Conservation (phyloP, 92 coral and sea anemone species). For the Umimayanthus kanabou region DNA sequence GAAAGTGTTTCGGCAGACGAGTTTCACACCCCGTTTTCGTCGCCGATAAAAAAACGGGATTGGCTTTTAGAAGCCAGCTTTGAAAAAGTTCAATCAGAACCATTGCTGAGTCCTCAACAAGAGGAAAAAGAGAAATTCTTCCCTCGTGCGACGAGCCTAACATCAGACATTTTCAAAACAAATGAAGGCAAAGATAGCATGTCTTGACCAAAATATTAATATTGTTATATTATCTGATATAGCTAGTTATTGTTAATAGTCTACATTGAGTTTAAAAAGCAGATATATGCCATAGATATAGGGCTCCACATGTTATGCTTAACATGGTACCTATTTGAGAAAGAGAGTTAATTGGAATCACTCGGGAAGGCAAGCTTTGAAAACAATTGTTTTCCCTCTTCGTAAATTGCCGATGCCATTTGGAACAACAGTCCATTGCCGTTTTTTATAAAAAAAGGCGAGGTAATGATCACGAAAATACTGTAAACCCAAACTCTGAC, state of each 20-base stretch:
- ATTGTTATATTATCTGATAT: not conserved
- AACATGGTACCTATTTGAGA: too few relatives aligned
- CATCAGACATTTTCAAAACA: constrained; percentile 34
- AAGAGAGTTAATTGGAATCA: too few relatives aligned
- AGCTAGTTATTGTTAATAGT: not conserved
- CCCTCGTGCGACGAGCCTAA: constrained; percentile 40
- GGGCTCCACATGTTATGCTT: too few relatives aligned
- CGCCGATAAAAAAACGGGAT: constrained; percentile 11
- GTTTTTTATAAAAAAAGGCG: too few relatives aligned
- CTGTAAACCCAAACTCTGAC: too few relatives aligned
- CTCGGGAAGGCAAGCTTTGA: too few relatives aligned
- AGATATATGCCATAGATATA: too few relatives aligned
- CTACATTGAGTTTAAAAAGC: too few relatives aligned
- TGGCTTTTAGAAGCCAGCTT: constrained; percentile 13
- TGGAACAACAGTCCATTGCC: too few relatives aligned
- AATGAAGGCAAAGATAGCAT: constrained; percentile 22
- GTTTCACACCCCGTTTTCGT: constrained; percentile 32
- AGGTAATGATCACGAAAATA: too few relatives aligned
- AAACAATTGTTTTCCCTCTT: too few relatives aligned
- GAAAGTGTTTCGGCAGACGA: constrained; percentile 31
- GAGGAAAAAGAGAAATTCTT: not conserved
- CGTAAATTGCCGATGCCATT: too few relatives aligned
- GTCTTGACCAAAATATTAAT: constrained; percentile 4
- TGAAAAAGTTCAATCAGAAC: constrained; percentile 70
- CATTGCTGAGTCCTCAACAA: constrained; percentile 51